Evolutionary conservation across 2,888 invertebrate genomes (phyloP).

Genomic region (Arctia plantaginis): DNA sequence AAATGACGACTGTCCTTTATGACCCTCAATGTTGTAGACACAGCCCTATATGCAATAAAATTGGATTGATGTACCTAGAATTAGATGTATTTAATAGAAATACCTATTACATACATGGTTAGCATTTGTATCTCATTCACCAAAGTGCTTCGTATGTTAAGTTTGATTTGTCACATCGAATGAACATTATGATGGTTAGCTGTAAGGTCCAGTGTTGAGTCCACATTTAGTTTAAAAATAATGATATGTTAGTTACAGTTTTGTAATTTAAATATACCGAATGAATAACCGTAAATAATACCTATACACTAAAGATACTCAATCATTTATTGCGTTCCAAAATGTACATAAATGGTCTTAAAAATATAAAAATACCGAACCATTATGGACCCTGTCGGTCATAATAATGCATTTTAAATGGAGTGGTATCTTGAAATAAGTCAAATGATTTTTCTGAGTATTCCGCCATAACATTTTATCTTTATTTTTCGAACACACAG

Average conservation of each 20-base stretch:
- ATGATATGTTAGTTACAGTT: not conserved
- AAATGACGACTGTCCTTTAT: constrained; percentile 7
- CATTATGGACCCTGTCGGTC: too few species aligned
- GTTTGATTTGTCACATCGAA: constrained; percentile 59
- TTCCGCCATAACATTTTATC: not conserved
- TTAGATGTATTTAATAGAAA: constrained; percentile 31
- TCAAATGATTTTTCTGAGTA: not conserved
- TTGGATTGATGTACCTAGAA: constrained; percentile 31
- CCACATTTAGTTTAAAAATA: constrained; percentile 48
- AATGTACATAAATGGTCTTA: too few species aligned
- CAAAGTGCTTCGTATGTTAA: constrained; percentile 47
- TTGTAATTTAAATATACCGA: not conserved
- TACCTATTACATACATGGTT: constrained; percentile 20
- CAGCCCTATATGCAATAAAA: constrained; percentile 15
- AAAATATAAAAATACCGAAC: too few species aligned
- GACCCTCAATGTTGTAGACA: not conserved
- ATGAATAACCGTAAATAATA: not conserved
- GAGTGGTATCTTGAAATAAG: not conserved
- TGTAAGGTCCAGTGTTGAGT: constrained; percentile 64
- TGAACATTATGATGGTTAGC: constrained; percentile 63
- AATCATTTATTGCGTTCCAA: too few species aligned
- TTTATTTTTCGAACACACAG: too few species aligned
- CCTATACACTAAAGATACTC: not conserved
- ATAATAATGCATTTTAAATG: not conserved
- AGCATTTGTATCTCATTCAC: constrained; percentile 30